phyloP scores from a whole-genome alignment of 1,140 invertebrate genomes.

The Drosophila arizonae region DNA sequence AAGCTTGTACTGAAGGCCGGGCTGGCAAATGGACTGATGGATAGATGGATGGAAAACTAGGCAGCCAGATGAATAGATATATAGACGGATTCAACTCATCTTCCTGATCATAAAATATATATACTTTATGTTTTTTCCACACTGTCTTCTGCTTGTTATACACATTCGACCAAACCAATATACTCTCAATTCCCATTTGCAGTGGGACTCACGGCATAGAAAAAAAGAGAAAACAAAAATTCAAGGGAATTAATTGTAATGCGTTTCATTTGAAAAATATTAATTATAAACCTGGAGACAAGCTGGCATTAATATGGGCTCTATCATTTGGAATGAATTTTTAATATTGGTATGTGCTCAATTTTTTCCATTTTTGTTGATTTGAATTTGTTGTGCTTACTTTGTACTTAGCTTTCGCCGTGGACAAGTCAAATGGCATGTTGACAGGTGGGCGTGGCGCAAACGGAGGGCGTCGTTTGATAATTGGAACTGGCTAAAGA shows the following conservation, averaged over 20 bases:
- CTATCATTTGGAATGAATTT: conserved; percentile 46
- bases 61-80: too few relatives aligned
- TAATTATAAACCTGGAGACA: conserved; percentile 64
- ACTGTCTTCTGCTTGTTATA: too few relatives aligned
- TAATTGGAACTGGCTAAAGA: conserved; percentile 45
- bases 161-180: too few relatives aligned
- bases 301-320: conserved; percentile 4
- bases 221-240: conserved; percentile 12
- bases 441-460: conserved; percentile 65
- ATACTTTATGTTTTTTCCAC: too few relatives aligned
- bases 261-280: conserved; percentile 74
- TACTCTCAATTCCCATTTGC: too few relatives aligned
- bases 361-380: conserved; percentile 6
- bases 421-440: conserved; percentile 56
- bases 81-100: too few relatives aligned
- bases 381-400: conserved; percentile 22
- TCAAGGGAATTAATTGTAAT: conserved; percentile 59
- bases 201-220: too few relatives aligned
- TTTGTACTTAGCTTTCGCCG: conserved; percentile 9
- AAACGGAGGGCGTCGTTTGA: conserved; percentile 31
- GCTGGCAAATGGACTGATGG: too few relatives aligned
- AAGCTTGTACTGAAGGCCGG: too few relatives aligned
- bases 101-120: too few relatives aligned
- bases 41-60: too few relatives aligned
- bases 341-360: conserved; percentile 27